phyloP scores from a whole-genome alignment of 2,113 vertebrate genomes.

The Eublepharis macularius region DNA sequence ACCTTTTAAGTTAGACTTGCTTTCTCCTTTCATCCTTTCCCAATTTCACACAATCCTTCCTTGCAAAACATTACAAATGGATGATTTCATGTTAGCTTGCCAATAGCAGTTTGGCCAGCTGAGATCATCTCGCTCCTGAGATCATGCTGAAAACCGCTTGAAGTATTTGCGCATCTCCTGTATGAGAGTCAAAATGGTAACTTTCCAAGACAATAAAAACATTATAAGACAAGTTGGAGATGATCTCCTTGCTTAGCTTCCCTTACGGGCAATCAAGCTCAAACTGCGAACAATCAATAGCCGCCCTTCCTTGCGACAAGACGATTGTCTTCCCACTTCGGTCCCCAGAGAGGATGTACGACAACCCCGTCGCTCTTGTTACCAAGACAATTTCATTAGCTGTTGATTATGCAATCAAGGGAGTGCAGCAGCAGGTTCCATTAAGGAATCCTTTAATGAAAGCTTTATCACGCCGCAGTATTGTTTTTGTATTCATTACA shows the following conservation, averaged over 20 bases:
- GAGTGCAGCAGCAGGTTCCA: constrained; percentile 71
- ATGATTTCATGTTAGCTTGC: not conserved
- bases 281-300: constrained; percentile 78
- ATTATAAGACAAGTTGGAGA: constrained; percentile 62
- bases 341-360: constrained; percentile 72
- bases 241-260: constrained; percentile 67
- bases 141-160: not conserved
- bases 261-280: constrained; percentile 74
- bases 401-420: constrained; percentile 79
- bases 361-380: constrained; percentile 69
- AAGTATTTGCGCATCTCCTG: not conserved
- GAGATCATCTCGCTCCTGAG: not conserved
- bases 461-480: constrained; percentile 56
- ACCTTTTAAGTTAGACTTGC: not conserved
- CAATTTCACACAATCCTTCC: not conserved
- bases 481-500: constrained; percentile 49
- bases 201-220: constrained; percentile 60
- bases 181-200: constrained; percentile 55
- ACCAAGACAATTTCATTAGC: constrained; percentile 83
- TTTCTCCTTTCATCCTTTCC: not conserved
- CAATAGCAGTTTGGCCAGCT: not conserved
- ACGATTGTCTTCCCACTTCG: constrained; percentile 68
- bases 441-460: constrained; percentile 73
- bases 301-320: constrained; percentile 51
- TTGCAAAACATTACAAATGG: not conserved